Evolutionary conservation across 2,797 vertebrate species (phyloP).

Genomic region (Poeciliopsis infans): DNA sequence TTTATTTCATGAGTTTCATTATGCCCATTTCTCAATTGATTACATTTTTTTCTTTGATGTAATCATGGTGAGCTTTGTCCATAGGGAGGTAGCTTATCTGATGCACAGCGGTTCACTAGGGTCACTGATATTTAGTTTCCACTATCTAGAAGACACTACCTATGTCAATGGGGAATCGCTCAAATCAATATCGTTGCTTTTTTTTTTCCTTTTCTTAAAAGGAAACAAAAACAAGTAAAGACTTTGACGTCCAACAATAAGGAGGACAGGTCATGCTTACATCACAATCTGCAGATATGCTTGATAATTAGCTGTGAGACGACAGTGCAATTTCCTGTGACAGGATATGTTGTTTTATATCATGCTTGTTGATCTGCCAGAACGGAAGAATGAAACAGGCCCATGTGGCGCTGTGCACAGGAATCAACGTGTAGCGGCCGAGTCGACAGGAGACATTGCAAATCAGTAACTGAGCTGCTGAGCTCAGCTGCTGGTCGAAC

Average conservation of each 20-base stretch:
- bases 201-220: background rate
- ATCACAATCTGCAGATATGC: slow-evolving; percentile 8
- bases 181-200: background rate
- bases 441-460: slow-evolving; percentile 46
- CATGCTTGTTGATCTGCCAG: slow-evolving; percentile 23
- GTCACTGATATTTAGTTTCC: background rate
- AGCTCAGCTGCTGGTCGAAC: slow-evolving; percentile 57
- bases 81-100: background rate
- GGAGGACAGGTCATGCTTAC: background rate
- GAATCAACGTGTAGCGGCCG: background rate
- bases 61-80: background rate
- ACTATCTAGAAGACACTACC: background rate
- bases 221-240: background rate
- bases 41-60: background rate
- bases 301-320: slow-evolving; percentile 28
- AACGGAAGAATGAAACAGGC: slow-evolving; percentile 36
- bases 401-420: slow-evolving; percentile 16
- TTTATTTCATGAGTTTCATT: background rate
- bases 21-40: background rate
- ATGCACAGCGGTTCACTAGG: no score
- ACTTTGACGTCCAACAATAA: background rate
- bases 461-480: slow-evolving; percentile 69
- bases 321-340: slow-evolving; percentile 40
- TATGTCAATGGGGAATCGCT: background rate
- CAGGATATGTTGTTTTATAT: slow-evolving; percentile 41